phyloP scores from a whole-genome alignment of 2,888 invertebrate genomes.

The Oscheius sp. region DNA sequence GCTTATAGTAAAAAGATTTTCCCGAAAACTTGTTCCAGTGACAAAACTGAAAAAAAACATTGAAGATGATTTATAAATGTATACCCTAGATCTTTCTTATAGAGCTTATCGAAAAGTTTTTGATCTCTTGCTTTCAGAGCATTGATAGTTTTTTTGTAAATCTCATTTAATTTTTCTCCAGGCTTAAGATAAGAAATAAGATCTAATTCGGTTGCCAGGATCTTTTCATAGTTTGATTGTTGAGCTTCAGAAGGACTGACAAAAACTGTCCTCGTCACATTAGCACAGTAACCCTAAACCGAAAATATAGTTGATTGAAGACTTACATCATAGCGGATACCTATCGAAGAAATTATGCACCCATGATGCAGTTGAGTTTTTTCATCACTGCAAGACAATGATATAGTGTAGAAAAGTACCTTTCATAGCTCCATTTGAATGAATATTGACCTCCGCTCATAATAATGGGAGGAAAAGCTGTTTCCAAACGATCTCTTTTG shows the following conservation, averaged over 20 bases:
- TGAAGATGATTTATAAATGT: background rate
- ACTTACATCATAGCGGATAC: slow-evolving; percentile 82
- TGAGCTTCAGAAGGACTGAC: slow-evolving; percentile 86
- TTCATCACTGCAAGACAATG: slow-evolving; percentile 80
- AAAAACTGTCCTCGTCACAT: slow-evolving; percentile 92
- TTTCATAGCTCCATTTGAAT: slow-evolving; percentile 90
- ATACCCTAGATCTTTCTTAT: slow-evolving; percentile 78
- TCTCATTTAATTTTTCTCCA: slow-evolving; percentile 81
- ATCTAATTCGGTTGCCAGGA: slow-evolving; percentile 88
- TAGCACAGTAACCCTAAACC: slow-evolving; percentile 89
- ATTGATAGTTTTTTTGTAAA: slow-evolving; percentile 84
- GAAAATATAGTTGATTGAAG: background rate
- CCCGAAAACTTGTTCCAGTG: slow-evolving; percentile 97
- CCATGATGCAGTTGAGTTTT: slow-evolving; percentile 89
- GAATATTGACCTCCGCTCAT: slow-evolving; percentile 98
- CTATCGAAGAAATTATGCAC: slow-evolving; percentile 91
- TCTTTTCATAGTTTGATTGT: slow-evolving; percentile 83
- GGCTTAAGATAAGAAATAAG: slow-evolving; percentile 85
- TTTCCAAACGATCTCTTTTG: slow-evolving; percentile 75
- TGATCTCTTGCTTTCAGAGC: slow-evolving; percentile 88
- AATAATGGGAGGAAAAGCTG: slow-evolving; percentile 98
- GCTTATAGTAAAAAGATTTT: slow-evolving; percentile 89
- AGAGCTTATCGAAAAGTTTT: slow-evolving; percentile 85
- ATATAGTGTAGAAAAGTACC: slow-evolving; percentile 70
- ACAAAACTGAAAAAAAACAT: slow-evolving; percentile 78